Percentiles rank a stretch among this genome's conserved stretches.
Evolutionary conservation across 1,140 invertebrate genomes (phyloP).

Genomic region (Pachypeltis micranthus): DNA sequence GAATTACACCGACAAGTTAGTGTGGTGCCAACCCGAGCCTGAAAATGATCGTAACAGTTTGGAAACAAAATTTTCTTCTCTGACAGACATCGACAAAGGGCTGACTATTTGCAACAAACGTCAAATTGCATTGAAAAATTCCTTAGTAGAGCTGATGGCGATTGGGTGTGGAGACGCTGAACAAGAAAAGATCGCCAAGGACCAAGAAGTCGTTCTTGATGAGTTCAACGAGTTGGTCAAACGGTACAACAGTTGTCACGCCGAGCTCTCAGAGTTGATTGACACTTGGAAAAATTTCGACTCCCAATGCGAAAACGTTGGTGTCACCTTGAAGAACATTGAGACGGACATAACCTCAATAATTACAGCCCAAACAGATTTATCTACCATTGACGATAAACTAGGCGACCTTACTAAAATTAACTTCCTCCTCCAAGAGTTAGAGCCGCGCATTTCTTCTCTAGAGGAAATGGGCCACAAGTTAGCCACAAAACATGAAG

Average conservation of each 20-base stretch:
- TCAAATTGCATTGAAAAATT: slow-evolving; percentile 52
- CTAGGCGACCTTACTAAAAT: slow-evolving; percentile 37
- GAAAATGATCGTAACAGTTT: slow-evolving; percentile 81
- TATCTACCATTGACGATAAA: slow-evolving; percentile 33
- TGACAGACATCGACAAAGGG: slow-evolving; percentile 62
- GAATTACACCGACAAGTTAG: slow-evolving; percentile 72
- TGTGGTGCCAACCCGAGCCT: slow-evolving; percentile 82
- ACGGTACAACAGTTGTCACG: slow-evolving; percentile 54
- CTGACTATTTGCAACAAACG: slow-evolving; percentile 54
- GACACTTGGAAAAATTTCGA: slow-evolving; percentile 73
- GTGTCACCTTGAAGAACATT: slow-evolving; percentile 73
- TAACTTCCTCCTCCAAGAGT: slow-evolving; percentile 56
- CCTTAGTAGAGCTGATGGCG: slow-evolving; percentile 49
- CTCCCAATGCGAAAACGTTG: slow-evolving; percentile 47
- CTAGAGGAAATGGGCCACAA: slow-evolving; percentile 54
- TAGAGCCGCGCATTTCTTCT: slow-evolving; percentile 51
- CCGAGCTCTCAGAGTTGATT: slow-evolving; percentile 56
- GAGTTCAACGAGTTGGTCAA: slow-evolving; percentile 56
- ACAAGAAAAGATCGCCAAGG: slow-evolving; percentile 48
- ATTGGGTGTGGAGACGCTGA: slow-evolving; percentile 55
- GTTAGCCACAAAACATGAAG: slow-evolving; percentile 62
- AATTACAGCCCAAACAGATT: slow-evolving; percentile 52
- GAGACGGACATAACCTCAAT: slow-evolving; percentile 67
- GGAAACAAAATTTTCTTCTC: slow-evolving; percentile 75
- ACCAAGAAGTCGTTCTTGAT: slow-evolving; percentile 48